Percentiles rank a stretch among this genome's conserved stretches.
Conservation (phyloP, 2,888 invertebrate genomes). For the Anthophora plumipes region DNA sequence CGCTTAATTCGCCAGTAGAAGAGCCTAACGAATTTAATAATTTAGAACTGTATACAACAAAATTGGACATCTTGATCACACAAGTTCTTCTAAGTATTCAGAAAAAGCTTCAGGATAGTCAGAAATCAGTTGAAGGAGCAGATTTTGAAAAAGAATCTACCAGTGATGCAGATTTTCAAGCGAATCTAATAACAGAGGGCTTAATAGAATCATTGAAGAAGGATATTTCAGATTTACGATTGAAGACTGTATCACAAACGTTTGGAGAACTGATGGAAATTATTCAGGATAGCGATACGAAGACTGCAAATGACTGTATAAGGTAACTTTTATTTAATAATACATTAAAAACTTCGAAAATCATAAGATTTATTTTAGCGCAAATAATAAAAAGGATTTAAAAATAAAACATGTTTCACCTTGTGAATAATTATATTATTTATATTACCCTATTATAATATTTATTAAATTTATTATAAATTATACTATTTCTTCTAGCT, state of each 20-base stretch:
- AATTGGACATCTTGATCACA: constrained; percentile 85
- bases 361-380: background rate
- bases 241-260: constrained; percentile 83
- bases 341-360: background rate
- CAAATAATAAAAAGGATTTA: background rate
- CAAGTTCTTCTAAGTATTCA: constrained; percentile 87
- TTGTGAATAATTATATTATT: too few relatives aligned
- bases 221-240: constrained; percentile 87
- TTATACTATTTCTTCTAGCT: constrained; percentile 39
- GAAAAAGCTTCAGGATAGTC: constrained; percentile 86
- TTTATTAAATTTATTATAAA: background rate
- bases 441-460: background rate
- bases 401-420: too few relatives aligned
- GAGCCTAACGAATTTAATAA: constrained; percentile 80
- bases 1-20: background rate
- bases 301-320: constrained; percentile 67
- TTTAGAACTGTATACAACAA: constrained; percentile 74
- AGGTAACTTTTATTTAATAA: constrained; percentile 57
- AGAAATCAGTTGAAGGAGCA: constrained; percentile 81
- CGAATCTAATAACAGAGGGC: constrained; percentile 89
- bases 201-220: constrained; percentile 87
- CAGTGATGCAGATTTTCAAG: constrained; percentile 84
- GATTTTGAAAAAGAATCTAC: constrained; percentile 79
- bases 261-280: constrained; percentile 82
- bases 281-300: constrained; percentile 84